phyloP scores from a whole-genome alignment of 1,140 invertebrate genomes.

The Sitobion miscanthi region DNA sequence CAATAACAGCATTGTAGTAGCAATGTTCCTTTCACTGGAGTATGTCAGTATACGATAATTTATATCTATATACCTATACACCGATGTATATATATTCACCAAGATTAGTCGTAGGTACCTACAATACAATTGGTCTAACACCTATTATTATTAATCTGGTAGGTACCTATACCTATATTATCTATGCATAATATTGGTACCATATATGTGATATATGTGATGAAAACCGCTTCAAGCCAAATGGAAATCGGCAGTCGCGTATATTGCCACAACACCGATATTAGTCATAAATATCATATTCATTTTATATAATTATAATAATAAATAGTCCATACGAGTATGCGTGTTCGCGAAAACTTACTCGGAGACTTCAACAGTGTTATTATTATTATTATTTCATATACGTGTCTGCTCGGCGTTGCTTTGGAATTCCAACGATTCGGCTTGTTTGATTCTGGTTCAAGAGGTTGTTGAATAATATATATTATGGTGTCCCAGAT shows the following conservation, averaged over 20 bases:
- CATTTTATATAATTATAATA: neutral
- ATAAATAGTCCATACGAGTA: neutral
- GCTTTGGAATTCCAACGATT: neutral
- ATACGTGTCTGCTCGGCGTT: neutral
- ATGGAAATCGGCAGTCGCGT: neutral
- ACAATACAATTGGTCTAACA: neutral
- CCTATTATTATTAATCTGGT: neutral
- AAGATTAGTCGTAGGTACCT: neutral
- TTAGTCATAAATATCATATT: neutral
- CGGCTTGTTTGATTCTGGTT: neutral
- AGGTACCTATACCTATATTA: neutral
- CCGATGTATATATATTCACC: neutral
- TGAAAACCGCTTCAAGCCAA: neutral
- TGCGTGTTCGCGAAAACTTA: neutral
- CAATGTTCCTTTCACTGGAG: neutral
- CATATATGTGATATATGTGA: neutral
- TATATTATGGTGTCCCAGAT: neutral
- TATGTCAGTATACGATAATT: neutral
- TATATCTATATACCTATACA: neutral
- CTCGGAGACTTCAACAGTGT: constrained; percentile 32
- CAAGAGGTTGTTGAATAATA: neutral
- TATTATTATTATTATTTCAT: neutral
- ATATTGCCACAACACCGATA: neutral
- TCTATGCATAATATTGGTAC: neutral
- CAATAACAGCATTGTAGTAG: neutral